Base-by-base conservation (phyloP, 1,140 invertebrate species). In the Conopomorpha cramerella region DNA sequence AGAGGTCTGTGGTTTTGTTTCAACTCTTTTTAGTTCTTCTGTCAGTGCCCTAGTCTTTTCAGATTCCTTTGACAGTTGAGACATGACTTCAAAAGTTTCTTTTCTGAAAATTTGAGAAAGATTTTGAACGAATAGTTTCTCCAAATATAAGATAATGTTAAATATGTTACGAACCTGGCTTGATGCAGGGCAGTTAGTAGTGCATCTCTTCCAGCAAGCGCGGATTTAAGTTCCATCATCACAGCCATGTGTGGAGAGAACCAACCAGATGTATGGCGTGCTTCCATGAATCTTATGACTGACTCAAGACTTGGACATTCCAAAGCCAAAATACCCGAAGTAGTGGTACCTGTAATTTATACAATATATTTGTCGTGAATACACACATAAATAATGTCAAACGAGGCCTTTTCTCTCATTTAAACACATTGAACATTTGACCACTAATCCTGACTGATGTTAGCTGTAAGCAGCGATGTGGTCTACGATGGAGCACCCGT, bases 221-320 rank as follows among this genome's bases (percentile, higher is more conserved):
- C 64, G 36, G 81, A 77, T 59, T 84, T 82, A 1, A 89, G 51
- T 55, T 86, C 84, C 39, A 85, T 81, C 41, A 88, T 82, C 8
- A 88, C 78, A 47, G 85, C 68, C 85, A 89, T 88, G 2, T 86
- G 86, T 11, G 87, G 86, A 47, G 88, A 85, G 55, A 88, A 89
- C 86, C 87, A 89, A 6, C 87, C 87, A 25, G 86, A 82, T 10
- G 86, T 64, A 54, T 87, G 86, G 25, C 87, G 76, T 1, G 83
- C 81, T 51, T 89, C 86, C 60, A 90, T 77, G 23, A 84, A 83
- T 46, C 55, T 51, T 47, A 67, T 51, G 18, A 71, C 25, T 16
- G 46, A 49, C 49, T 74, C 67, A 38, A 71, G 52, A 37, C 57
- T 64, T 13, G 61, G 59, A 42, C 67, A 68, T 42, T 64, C 34